Evolutionary conservation across 2,797 vertebrate species (phyloP).

Genomic region (Pangasius djambal): DNA sequence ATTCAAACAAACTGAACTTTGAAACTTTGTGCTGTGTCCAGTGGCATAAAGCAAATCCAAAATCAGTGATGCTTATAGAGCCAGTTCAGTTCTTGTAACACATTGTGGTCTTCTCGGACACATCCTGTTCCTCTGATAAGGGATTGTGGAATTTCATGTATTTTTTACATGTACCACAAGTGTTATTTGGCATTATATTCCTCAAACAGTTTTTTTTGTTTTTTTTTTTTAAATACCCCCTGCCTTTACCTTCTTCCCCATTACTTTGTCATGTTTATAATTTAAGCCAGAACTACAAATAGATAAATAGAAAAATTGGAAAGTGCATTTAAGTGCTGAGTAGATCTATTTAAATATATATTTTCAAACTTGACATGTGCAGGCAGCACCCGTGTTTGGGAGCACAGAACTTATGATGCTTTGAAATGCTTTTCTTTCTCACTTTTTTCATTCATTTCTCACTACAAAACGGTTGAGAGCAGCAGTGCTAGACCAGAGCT

Average conservation of each 20-base stretch:
- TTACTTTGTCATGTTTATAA: slow-evolving; percentile 57
- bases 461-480: slow-evolving; percentile 78
- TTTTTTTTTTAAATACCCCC: not conserved
- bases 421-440: slow-evolving; percentile 66
- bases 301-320: slow-evolving; percentile 46
- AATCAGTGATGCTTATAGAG: not conserved
- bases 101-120: slow-evolving; percentile 11
- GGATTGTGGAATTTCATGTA: slow-evolving; percentile 3
- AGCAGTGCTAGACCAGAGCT: slow-evolving; percentile 75
- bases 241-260: slow-evolving; percentile 52
- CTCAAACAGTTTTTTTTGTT: slow-evolving; percentile 14
- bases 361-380: slow-evolving; percentile 61
- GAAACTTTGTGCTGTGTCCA: not conserved
- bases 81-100: slow-evolving; percentile 13
- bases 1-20: not conserved
- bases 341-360: slow-evolving; percentile 43
- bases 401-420: slow-evolving; percentile 78
- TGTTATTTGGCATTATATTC: slow-evolving; percentile 53
- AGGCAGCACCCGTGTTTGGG: slow-evolving; percentile 64
- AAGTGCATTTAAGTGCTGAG: slow-evolving; percentile 60
- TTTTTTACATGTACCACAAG: slow-evolving; percentile 46
- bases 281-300: slow-evolving; percentile 49
- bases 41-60: not conserved
- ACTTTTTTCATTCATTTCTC: slow-evolving; percentile 57
- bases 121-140: slow-evolving; percentile 39